These are phyloP conservation scores for Acanthiza pusilla DNA, from an alignment of 2,797 vertebrate genomes.

Conservation along the genomic window DNA sequence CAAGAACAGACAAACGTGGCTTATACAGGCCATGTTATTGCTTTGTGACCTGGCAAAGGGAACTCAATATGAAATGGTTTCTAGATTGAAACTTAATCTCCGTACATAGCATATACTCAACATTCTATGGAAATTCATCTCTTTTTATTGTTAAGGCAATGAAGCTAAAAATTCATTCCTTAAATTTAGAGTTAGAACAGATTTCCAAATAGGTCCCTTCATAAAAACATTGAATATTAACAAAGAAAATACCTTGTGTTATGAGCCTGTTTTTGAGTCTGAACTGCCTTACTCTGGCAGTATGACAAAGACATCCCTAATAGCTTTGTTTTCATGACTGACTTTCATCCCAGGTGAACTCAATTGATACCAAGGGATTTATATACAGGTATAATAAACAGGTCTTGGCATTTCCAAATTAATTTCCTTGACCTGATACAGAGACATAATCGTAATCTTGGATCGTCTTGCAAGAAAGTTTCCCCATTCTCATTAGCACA, in stretches of 20 bases:
- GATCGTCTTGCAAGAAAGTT: not conserved
- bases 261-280: not conserved
- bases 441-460: not conserved
- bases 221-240: not conserved
- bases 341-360: not conserved
- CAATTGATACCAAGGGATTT: not conserved
- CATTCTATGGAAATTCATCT: not conserved
- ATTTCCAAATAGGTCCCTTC: not conserved
- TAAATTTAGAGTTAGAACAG: not conserved
- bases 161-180: not conserved
- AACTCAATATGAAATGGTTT: not conserved
- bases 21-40: not conserved
- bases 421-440: not conserved
- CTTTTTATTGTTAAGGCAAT: not conserved
- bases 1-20: not conserved
- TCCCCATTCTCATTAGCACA: not conserved
- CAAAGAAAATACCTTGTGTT: not conserved
- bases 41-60: not conserved
- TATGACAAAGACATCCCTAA: not conserved
- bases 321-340: not conserved
- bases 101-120: not conserved
- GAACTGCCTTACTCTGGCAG: not conserved
- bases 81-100: not conserved
- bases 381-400: not conserved
- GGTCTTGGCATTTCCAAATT: not conserved